phyloP scores from a whole-genome alignment of 35 echinoderm and acorn worm species.

The Heliocidaris tuberculata region DNA sequence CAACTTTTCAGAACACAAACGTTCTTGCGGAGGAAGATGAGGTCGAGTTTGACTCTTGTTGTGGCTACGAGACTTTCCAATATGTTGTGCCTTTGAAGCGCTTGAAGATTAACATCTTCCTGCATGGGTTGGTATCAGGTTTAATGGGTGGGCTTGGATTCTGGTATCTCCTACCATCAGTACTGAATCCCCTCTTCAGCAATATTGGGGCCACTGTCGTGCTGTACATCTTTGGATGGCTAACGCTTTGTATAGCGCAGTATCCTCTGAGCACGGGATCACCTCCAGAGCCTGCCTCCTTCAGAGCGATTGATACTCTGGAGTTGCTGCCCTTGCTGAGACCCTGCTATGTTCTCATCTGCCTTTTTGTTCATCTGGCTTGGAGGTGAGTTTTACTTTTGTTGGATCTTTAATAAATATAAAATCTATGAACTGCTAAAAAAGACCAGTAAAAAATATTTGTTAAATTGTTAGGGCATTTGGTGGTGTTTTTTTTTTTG shows the following conservation, averaged over 20 bases:
- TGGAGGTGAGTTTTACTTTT: slow-evolving; percentile 74
- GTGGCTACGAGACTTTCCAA: slow-evolving; percentile 64
- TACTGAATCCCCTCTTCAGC: slow-evolving; percentile 68
- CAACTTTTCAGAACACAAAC: slow-evolving; percentile 52
- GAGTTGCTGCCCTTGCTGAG: slow-evolving; percentile 76
- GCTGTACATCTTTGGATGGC: slow-evolving; percentile 78
- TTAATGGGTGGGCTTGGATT: slow-evolving; percentile 81
- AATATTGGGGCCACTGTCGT: slow-evolving; percentile 78
- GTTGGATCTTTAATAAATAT: not conserved
- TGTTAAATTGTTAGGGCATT: no score
- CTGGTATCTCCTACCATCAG: slow-evolving; percentile 76
- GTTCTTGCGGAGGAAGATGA: slow-evolving; percentile 94
- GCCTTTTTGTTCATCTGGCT: slow-evolving; percentile 63
- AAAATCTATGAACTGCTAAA: no score
- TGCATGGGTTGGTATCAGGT: slow-evolving; percentile 75
- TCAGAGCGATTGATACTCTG: slow-evolving; percentile 75
- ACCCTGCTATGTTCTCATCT: slow-evolving; percentile 79
- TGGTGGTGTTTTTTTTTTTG: no score
- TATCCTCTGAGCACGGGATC: slow-evolving; percentile 79
- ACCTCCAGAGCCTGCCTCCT: slow-evolving; percentile 82
- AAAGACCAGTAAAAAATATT: no score
- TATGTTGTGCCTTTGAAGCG: slow-evolving; percentile 86
- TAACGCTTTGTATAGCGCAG: slow-evolving; percentile 86
- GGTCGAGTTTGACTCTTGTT: slow-evolving; percentile 90
- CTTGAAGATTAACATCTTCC: slow-evolving; percentile 79